Conservation (phyloP, 2,888 invertebrate genomes). For the Acanthacorydalis orientalis region DNA sequence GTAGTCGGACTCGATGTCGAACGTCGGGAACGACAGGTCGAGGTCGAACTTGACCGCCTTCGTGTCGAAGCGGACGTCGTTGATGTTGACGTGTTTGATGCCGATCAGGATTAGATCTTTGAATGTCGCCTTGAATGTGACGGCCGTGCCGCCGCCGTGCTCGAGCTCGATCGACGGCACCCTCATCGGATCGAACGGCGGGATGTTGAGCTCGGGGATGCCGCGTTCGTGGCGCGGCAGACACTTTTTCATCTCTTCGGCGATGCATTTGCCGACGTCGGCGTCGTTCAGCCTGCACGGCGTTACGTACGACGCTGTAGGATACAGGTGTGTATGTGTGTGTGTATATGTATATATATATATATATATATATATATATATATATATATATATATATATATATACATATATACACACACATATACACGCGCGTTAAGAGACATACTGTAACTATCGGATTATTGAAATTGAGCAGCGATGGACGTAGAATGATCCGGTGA, state of each 20-base stretch:
- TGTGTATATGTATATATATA: no score
- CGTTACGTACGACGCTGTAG: conserved; percentile 23
- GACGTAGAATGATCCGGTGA: no score
- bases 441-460: no score
- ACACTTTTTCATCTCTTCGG: conserved; percentile 21
- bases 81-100: conserved; percentile 25
- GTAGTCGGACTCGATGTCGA: conserved; percentile 26
- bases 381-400: no score
- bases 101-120: conserved; percentile 31
- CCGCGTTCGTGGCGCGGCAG: conserved; percentile 24
- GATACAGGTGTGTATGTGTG: no score
- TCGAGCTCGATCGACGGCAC: conserved; percentile 24
- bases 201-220: conserved; percentile 25
- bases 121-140: conserved; percentile 26
- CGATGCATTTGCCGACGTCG: conserved; percentile 26
- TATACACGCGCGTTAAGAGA: no score
- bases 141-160: conserved; percentile 21
- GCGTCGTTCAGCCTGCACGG: conserved; percentile 27
- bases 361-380: no score
- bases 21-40: conserved; percentile 21
- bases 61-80: conserved; percentile 20
- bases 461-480: no score
- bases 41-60: conserved; percentile 20
- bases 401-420: no score
- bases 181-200: conserved; percentile 25